Evolutionary conservation across 1,140 invertebrate species (phyloP).

Genomic region (Thalassaphorura encarpata): DNA sequence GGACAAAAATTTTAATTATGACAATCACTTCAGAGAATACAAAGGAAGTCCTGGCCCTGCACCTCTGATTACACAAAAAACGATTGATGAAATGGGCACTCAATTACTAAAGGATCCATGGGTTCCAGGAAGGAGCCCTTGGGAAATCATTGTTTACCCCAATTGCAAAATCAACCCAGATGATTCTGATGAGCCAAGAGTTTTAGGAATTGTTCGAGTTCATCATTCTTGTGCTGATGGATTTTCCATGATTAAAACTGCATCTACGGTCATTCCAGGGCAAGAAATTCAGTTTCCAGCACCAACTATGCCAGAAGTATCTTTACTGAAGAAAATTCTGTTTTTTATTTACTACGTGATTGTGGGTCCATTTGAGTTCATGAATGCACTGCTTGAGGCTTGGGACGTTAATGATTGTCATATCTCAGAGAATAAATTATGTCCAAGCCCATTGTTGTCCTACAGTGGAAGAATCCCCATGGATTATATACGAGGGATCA

Average conservation of each 20-base stretch:
- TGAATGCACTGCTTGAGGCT: constrained; percentile 25
- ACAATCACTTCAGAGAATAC: constrained; percentile 22
- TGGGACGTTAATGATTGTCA: constrained; percentile 28
- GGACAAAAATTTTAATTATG: constrained; percentile 17
- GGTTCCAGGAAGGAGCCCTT: constrained; percentile 21
- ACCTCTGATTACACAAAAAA: constrained; percentile 14
- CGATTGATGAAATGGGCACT: constrained; percentile 20
- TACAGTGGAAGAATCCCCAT: constrained; percentile 26
- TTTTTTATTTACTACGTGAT: constrained; percentile 9
- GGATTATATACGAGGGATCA: constrained; percentile 21
- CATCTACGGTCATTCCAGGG: constrained; percentile 23
- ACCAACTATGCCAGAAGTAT: constrained; percentile 17
- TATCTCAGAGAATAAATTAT: constrained; percentile 22
- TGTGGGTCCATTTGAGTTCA: constrained; percentile 25
- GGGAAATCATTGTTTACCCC: constrained; percentile 21
- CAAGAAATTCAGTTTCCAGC: constrained; percentile 17
- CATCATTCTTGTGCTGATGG: constrained; percentile 29
- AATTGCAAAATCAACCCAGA: constrained; percentile 19
- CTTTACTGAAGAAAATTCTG: constrained; percentile 11
- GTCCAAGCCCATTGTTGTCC: constrained; percentile 17
- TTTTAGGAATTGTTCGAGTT: constrained; percentile 3
- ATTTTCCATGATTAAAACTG: constrained; percentile 20
- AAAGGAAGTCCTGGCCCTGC: constrained; percentile 2
- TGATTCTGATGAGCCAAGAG: constrained; percentile 3
- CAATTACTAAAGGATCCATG: constrained; percentile 20